Conservation (phyloP, 2,797 vertebrate species). For the Chanos chanos region DNA sequence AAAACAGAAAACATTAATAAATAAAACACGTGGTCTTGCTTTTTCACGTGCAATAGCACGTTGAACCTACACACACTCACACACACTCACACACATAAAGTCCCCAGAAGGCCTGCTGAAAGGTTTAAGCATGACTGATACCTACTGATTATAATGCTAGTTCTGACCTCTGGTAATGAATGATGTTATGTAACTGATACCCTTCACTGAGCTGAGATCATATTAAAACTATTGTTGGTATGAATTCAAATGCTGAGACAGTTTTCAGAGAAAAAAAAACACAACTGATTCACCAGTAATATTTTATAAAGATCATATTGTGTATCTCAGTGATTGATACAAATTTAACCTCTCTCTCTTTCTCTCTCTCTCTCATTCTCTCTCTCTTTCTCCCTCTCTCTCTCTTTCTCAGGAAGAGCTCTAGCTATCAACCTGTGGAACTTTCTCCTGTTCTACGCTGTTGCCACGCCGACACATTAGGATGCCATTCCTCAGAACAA, state of each 20-base stretch:
- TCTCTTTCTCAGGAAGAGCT: not conserved
- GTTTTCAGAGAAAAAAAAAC: not conserved
- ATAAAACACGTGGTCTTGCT: no score
- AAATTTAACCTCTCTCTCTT: not conserved
- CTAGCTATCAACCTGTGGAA: constrained; percentile 1
- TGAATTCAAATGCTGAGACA: no score
- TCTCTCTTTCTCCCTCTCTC: constrained; percentile 2
- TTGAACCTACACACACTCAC: not conserved
- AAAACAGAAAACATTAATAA: no score
- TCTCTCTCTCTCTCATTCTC: constrained; percentile 9
- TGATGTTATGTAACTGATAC: constrained; percentile 23
- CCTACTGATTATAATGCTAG: constrained; percentile 16
- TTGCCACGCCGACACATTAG: constrained; percentile 30
- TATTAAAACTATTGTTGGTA: no score
- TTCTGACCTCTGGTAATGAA: constrained; percentile 13
- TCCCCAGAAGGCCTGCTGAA: not conserved
- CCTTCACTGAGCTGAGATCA: not conserved
- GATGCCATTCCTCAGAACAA: constrained; percentile 50
- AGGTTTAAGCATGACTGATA: constrained; percentile 10
- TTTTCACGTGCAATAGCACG: no score
- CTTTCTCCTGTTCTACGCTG: constrained; percentile 8
- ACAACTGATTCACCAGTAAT: no score
- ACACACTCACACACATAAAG: not conserved
- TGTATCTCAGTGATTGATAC: no score
- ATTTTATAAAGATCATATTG: no score